Evolutionary conservation across 1,140 invertebrate species (phyloP), one percentile per base, ranked within the genome.

Genomic region (Pemphigus obesinymphae): DNA sequence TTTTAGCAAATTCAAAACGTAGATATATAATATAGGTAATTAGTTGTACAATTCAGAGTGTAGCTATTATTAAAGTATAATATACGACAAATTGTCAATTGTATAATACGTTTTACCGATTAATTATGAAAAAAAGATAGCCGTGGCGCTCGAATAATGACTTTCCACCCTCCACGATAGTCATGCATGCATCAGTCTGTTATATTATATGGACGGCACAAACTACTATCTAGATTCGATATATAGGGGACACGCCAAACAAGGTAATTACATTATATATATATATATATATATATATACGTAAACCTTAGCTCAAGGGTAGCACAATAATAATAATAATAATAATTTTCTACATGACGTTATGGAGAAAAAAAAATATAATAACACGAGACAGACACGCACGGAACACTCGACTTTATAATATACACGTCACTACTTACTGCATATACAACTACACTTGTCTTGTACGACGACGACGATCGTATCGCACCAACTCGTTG

Each of bases 181-280:
- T n/a, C 31, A 20, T 34, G 4, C 10, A 5, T 20, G 17, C 61
- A 13, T 34, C 63, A 8, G 31, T 37, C 37, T 17, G 37, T 68
- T 8, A 70, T 15, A 37, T n/a, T n/a, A n/a, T n/a, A n/a, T 13
- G 37, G 61, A 20, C 61, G 15, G 17, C 31, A 23, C 23, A 73
- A 15, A 8, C n/a, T 10, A 43, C 13, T 40, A 75, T 34, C 15
- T 53, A 53, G 29, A 68, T 75, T 29, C 1, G 29, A 31, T 45
- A 45, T 2, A 11, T 17, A 0, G 40, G 50, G 29, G 48, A 20
- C n/a, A 58, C 34, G 23, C 17, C 75, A 13, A 26, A 58, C 50
- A 58, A 78, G 34, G 75, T 78, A 78, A 78, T 78, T 78, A 58
- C 75, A 40, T 78, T 78, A 58, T 13, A 13, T 26, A 31, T 10